Evolutionary conservation across 2,888 invertebrate genomes (phyloP).

Genomic region (Apamea epomidion): DNA sequence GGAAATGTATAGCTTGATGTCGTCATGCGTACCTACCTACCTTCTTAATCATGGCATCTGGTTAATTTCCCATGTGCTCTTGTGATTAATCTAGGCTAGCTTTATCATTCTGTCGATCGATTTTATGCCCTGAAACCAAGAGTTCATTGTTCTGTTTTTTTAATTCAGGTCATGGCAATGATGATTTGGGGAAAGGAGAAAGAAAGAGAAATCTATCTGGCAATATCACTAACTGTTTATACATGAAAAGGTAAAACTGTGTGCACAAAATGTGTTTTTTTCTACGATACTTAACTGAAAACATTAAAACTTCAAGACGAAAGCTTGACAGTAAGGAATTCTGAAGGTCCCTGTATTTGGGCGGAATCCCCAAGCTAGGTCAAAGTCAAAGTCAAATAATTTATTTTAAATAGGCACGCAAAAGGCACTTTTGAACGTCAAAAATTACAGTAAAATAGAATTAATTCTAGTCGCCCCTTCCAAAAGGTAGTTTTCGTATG

Average conservation of each 20-base stretch:
- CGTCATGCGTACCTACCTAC: background rate
- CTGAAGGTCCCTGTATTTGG: background rate
- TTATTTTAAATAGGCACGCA: too few relatives aligned
- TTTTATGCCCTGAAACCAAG: background rate
- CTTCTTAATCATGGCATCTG: constrained; percentile 33
- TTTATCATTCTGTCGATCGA: background rate
- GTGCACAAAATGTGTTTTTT: background rate
- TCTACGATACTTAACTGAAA: too few relatives aligned
- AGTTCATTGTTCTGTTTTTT: background rate
- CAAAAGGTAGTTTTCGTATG: too few relatives aligned
- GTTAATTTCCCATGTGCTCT: background rate
- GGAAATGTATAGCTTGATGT: background rate
- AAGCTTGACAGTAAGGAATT: too few relatives aligned
- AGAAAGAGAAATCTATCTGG: background rate
- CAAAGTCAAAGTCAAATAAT: too few relatives aligned
- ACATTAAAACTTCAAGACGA: too few relatives aligned
- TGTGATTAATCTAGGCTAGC: constrained; percentile 13
- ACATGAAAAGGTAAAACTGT: background rate
- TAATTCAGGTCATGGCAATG: background rate
- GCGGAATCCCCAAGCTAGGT: too few relatives aligned
- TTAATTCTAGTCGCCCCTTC: too few relatives aligned
- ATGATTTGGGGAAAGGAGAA: background rate
- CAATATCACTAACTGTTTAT: too few relatives aligned
- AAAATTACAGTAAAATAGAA: too few relatives aligned
- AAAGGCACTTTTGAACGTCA: too few relatives aligned